A percentile compares a stretch with the other conserved stretches of the same genome.
Evolutionary conservation across 92 coral and sea anemone genomes (phyloP).

Genomic region (Epizoanthus rinbou): DNA sequence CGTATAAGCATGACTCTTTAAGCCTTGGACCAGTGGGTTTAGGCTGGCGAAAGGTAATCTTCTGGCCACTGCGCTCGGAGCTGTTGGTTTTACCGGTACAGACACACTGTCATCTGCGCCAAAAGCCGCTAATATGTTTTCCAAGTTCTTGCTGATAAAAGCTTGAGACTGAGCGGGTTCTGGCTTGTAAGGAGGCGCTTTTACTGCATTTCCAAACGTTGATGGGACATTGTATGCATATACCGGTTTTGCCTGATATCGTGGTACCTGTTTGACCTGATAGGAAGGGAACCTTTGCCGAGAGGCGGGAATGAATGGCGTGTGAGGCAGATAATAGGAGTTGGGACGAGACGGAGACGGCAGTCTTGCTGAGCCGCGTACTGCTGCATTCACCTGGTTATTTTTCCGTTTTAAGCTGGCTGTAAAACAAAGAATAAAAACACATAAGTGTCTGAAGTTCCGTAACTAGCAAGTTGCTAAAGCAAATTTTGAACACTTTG

Average conservation of each 20-base stretch:
- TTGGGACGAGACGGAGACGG: constrained; percentile 5
- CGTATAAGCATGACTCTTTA: background rate
- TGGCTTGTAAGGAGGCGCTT: background rate
- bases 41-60: background rate
- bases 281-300: background rate
- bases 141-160: constrained; percentile 24
- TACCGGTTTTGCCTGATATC: constrained; percentile 7
- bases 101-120: constrained; percentile 12
- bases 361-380: background rate
- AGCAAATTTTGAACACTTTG: too few relatives aligned
- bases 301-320: background rate
- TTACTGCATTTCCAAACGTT: background rate
- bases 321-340: background rate
- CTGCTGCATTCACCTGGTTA: background rate
- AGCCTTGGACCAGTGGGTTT: background rate
- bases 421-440: background rate
- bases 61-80: background rate
- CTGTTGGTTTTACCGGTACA: background rate
- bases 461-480: too few relatives aligned
- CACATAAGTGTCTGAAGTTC: background rate
- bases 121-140: constrained; percentile 33
- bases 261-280: background rate
- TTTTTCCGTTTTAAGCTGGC: constrained; percentile 4
- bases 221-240: background rate
- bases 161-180: constrained; percentile 18